Base-by-base conservation (phyloP, 2,797 vertebrate species). In the Erethizon dorsatum region DNA sequence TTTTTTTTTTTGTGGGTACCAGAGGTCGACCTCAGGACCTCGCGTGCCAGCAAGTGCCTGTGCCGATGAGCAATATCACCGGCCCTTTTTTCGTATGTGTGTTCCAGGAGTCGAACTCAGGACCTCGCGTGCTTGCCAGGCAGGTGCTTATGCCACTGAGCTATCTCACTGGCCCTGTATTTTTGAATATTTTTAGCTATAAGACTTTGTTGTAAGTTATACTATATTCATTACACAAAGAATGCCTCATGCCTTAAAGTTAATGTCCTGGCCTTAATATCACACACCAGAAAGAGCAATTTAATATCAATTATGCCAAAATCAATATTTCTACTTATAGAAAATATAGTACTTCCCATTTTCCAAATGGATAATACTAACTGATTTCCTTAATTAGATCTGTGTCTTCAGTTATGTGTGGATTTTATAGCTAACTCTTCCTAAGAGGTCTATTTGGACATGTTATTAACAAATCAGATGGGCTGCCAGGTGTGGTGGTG, bases 241-340 rank as follows among this genome's bases (percentile, higher is more conserved):
- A 31, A 47, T 59, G 26, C 28, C 54, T 73, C 7, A 65, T 83
- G 31, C 28, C 31, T 79, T 59, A 78, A 84, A 84, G 87, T 54
- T 57, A 84, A 69, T 61, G 82, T n/a, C n/a, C 52, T 85, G 41
- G 8, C 8, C 45, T 84, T 69, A 67, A 24, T 13, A 67, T 57
- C 37, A 57, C 45, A 85, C 57, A 79, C 15, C 31, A 90, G 45
- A 85, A 79, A 61, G 20, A 61, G 80, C 3, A 83, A 11, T 73
- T 85, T 59, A 85, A 79, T 71, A 80, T 69, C 77, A 89, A 94
- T 45, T 67, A 50, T 78, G 71, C 14, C 17, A 20, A 90, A 69
- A 85, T 69, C 26, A 69, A 31, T 50, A 54, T 86, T 91, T 91
- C 54, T 91, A 80, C n/a, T 61, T 91, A 52, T 5, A 37, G 26